Evolutionary conservation across 2,888 invertebrate species (phyloP), one percentile per base, ranked within the genome.

Genomic region (Papilio elwesi): DNA sequence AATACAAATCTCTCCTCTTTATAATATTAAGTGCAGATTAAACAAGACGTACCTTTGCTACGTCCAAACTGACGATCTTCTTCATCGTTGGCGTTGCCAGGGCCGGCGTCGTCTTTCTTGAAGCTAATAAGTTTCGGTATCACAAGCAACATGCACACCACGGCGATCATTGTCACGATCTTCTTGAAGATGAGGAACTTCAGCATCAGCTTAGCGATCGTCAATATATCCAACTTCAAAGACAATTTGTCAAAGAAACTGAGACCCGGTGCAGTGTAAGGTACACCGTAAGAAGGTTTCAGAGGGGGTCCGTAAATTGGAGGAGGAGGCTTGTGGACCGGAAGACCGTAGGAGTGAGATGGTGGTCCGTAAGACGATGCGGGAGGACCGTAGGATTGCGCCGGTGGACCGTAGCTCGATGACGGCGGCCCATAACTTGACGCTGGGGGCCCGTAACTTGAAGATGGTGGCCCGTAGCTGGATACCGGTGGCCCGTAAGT

Each of bases 111-210:
- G 63, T 87, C 89, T 79, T 93, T 93, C 78, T 94, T 94, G 77
- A 93, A 91, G 59, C 87, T 87, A 73, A 95, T 94, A 36, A 96
- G 86, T 84, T 96, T 96, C 0, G 97, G 97, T 77, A 97, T 95
- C 83, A 97, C 97, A 68, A 97, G 88, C 78, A 97, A 87, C 83
- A 97, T 92, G 82, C 96, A 97, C 79, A 97, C 95, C 7, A 97
- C 93, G 0, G 96, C 97, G 57, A 97, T 95, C 88, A 97, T 97
- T 79, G 97, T 97, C 73, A 97, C 96, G 68, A 97, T 95, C 88
- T 97, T 96, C 88, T 97, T 97, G 85, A 97, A 97, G 78, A 97
- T 96, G 6, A 97, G 89, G 68, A 97, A 86, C 85, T 97, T 97
- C 51, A 97, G 86, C 72, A 97, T 81, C 73, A 97, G 94, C 88